A percentile compares a stretch with the other conserved stretches of the same genome.
These are phyloP conservation scores for Drosophila pandora DNA, from an alignment of 1,140 invertebrate genomes.

Conservation along the genomic window DNA sequence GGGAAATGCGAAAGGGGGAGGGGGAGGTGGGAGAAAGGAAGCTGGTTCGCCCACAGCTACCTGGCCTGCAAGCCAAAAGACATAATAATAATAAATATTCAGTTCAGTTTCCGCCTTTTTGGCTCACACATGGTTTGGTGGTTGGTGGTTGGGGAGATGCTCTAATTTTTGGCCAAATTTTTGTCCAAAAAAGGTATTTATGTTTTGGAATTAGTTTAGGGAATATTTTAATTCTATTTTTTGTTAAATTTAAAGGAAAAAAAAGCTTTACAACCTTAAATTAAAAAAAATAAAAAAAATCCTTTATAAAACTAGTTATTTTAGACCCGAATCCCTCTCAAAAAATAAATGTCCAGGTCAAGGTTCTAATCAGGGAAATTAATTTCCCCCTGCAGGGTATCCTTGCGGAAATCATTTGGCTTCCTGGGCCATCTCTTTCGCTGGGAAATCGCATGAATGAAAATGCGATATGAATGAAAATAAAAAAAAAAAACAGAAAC, in stretches of 20 bases:
- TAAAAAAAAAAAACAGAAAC: constrained; percentile 19
- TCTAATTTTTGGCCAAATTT: background rate
- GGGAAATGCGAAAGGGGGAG: background rate
- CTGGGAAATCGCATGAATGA: constrained; percentile 61
- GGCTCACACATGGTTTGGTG: constrained; percentile 6
- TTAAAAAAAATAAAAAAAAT: background rate
- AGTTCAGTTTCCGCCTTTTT: constrained; percentile 56
- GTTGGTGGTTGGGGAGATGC: background rate
- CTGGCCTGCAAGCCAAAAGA: constrained; percentile 29
- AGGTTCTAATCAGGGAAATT: background rate
- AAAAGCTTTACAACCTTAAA: too few species aligned
- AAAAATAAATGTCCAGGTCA: background rate
- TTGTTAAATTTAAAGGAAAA: too few species aligned
- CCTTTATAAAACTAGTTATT: too few species aligned
- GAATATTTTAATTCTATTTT: too few species aligned
- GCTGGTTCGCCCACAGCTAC: background rate
- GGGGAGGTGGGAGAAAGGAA: constrained; percentile 9
- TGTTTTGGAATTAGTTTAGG: background rate
- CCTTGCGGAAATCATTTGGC: constrained; percentile 11
- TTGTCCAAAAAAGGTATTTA: background rate
- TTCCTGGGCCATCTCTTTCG: constrained; percentile 22
- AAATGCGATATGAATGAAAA: constrained; percentile 77
- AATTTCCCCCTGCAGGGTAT: background rate
- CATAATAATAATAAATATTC: constrained; percentile 82
- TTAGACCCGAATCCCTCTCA: too few species aligned